Evolutionary conservation across 2,797 vertebrate genomes (phyloP), one percentile per base, ranked within the genome.

Genomic region (Aselliscus stoliczkanus): DNA sequence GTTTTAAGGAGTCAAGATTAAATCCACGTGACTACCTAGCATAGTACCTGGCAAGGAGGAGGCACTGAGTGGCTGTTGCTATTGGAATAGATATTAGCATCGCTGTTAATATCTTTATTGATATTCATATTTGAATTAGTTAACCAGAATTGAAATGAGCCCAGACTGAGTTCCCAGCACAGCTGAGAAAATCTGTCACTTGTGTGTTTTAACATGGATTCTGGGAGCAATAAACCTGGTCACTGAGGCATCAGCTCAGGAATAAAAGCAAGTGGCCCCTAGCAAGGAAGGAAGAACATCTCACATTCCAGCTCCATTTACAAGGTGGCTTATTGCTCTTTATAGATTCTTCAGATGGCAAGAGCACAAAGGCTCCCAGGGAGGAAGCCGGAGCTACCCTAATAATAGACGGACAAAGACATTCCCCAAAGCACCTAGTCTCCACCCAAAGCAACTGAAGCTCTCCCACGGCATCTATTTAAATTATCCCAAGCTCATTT

Each of bases 261-360:
- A 94, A 86, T 72, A 88, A 90, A 93, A 47, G 52, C 73, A 70
- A 76, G 92, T 42, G 72, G 95, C 90, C 90, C 82, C 81, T 47
- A 88, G 96, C 95, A 88, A 94, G 62, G 84, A 67, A 64, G 29
- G n/a, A 86, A 92, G 73, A 56, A 9, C 37, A 76, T 52, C 85
- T 62, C 77, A n/a, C 17, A 44, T 44, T n/a, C 77, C 65, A 9
- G 77, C 81, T 94, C 52, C 65, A 76, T 64, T 88, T 87, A 83
- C 73, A 95, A 92, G 95, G 84, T 14, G 44, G 67, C 85, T 77
- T 27, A 60, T 87, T 34, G 1, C 75, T 77, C 75, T 87, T 87
- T 69, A 81, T 14, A 44, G 91, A 70, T 85, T 70, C 77, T 88
- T 75, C 60, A 34, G n/a, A 91, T 50, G 34, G n/a, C 25, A 67